phyloP scores from a whole-genome alignment of 2,113 vertebrate genomes.

The Donacobius atricapilla region DNA sequence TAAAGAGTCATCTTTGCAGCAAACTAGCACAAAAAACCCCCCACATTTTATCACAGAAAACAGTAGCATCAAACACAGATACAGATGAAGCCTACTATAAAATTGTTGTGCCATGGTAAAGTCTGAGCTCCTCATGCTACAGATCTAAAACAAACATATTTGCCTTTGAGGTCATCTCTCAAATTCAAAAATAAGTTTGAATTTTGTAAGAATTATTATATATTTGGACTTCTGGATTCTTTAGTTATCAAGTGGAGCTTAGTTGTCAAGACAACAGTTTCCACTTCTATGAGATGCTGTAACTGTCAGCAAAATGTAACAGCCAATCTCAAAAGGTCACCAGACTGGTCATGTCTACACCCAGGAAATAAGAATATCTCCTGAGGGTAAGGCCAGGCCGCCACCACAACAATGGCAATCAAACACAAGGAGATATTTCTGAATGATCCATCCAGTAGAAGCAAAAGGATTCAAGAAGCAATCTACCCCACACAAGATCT shows the following conservation, averaged over 20 bases:
- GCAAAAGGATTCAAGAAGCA: not conserved
- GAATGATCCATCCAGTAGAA: not conserved
- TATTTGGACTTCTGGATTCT: slow-evolving; percentile 10
- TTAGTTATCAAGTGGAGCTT: slow-evolving; percentile 35
- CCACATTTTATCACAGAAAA: not conserved
- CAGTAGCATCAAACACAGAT: not conserved
- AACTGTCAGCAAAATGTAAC: slow-evolving; percentile 2
- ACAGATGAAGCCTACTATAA: not conserved
- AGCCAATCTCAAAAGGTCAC: slow-evolving; percentile 1
- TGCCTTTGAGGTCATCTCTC: not conserved
- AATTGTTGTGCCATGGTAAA: not conserved
- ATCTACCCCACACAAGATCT: not conserved
- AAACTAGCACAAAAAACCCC: not conserved
- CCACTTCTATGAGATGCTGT: slow-evolving; percentile 11
- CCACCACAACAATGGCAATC: not conserved
- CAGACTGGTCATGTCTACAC: not conserved
- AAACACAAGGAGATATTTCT: not conserved
- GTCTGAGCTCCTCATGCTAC: not conserved
- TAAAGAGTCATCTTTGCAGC: not conserved
- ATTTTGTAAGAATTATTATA: not conserved
- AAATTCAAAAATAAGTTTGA: not conserved
- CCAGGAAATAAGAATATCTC: not conserved
- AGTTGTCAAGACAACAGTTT: slow-evolving; percentile 64
- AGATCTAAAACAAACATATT: not conserved
- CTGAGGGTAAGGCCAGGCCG: not conserved